Evolutionary conservation across 2,797 vertebrate species (phyloP).

Genomic region (Trichosurus vulpecula): DNA sequence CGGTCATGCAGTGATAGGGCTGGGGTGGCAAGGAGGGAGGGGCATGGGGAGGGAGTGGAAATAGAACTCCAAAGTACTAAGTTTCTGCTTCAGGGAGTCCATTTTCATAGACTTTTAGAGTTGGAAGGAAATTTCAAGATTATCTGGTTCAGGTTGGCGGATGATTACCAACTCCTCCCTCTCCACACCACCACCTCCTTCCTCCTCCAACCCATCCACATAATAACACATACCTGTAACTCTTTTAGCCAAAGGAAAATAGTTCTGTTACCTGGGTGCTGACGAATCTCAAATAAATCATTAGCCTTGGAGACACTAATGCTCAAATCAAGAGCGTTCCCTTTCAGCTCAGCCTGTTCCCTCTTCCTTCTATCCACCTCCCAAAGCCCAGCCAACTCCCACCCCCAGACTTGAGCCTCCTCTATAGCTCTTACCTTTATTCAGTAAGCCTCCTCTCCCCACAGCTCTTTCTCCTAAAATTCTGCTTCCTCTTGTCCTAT

Average conservation of each 20-base stretch:
- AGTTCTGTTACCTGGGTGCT: neutral
- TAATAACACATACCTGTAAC: neutral
- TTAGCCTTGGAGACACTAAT: neutral
- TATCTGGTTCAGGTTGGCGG: neutral
- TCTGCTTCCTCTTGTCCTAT: neutral
- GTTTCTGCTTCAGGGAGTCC: neutral
- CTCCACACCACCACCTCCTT: fast-evolving
- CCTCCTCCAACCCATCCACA: neutral
- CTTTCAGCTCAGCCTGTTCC: neutral
- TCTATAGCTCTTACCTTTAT: neutral
- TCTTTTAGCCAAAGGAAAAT: neutral
- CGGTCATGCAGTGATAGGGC: neutral
- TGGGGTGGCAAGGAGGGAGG: neutral
- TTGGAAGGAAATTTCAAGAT: neutral
- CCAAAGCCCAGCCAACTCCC: neutral
- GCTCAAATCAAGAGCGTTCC: neutral
- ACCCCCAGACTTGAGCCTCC: neutral
- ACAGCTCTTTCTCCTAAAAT: neutral
- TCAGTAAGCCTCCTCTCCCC: neutral
- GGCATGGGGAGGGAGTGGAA: too few relatives aligned
- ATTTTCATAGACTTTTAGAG: neutral
- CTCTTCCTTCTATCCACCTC: neutral
- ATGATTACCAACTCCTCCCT: neutral
- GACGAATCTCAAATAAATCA: neutral
- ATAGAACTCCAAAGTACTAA: neutral